Base-by-base conservation (phyloP, 2,797 vertebrate genomes). In the Thalassophryne amazonica region DNA sequence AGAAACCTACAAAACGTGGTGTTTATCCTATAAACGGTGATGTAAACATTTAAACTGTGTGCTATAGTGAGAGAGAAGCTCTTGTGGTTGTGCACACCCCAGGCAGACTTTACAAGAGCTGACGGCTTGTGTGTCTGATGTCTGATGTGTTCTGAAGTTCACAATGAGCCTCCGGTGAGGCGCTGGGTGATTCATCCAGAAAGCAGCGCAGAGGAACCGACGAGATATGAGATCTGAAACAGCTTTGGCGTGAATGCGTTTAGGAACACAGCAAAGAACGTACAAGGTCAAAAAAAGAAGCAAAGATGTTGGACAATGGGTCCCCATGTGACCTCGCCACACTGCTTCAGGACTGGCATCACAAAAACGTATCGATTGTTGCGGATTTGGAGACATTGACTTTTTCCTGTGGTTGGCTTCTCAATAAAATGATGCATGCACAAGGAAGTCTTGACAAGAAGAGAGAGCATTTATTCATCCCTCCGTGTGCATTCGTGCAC, bases 121-220 rank as follows among this genome's bases (percentile, higher is more conserved):
- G 90, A 91, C 86, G 73, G 88, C 64, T 65, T 77, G 78, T 82
- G 86, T 72, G 80, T 86, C 80, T 89, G 86, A 90, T 71, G 81
- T 81, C 88, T 88, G 86, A 92, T 92, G 83, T 78, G 85, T 90
- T 88, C 84, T 94, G 93, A 93, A 93, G 93, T 91, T 91, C 91
- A 91, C 88, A 79, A 86, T 82, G 79, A 87, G 89, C 91, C 89
- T 93, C 88, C 88, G 90, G 92, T 90, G 89, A 85, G 79, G 88
- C 89, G 85, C 59, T 66, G 64, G 42, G 30, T 89, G 86, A 91
- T 86, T 89, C 88, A 89, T 73, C 63, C 35, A 21, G 53, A 57
- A 47, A 52, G 27, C 63, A 65, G 54, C 61, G 61, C 56, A 67
- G 71, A 76, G 64, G 57, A 86, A 82, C 71, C 32, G 47, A 80